Evolutionary conservation across 2,888 invertebrate genomes (phyloP).

Genomic region (Epinotia nisella): DNA sequence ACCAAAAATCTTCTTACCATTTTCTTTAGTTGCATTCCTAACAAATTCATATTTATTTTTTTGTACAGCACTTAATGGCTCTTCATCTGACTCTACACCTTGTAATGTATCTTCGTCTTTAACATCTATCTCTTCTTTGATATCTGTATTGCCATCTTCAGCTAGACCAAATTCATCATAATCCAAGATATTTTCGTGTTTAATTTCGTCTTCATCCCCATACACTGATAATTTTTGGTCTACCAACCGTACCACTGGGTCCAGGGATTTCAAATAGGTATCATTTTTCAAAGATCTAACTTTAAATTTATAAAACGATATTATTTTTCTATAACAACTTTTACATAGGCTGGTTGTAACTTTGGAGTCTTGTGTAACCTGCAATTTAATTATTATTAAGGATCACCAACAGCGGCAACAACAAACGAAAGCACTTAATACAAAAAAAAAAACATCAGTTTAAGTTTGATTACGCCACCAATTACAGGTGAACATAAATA

Average conservation of each 20-base stretch:
- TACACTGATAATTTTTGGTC: slow-evolving; percentile 49
- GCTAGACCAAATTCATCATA: slow-evolving; percentile 36
- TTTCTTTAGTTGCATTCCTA: slow-evolving; percentile 55
- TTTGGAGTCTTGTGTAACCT: slow-evolving; percentile 57
- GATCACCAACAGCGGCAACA: no score
- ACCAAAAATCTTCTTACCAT: slow-evolving; percentile 52
- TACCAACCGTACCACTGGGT: slow-evolving; percentile 30
- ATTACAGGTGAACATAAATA: no score
- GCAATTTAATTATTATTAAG: no score
- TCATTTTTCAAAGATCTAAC: slow-evolving; percentile 65
- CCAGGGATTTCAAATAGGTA: slow-evolving; percentile 56
- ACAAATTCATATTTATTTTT: slow-evolving; percentile 58
- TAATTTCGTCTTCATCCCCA: slow-evolving; percentile 41
- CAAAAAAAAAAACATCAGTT: no score
- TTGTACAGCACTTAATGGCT: slow-evolving; percentile 66
- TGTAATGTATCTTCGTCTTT: slow-evolving; percentile 43
- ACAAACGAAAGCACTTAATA: no score
- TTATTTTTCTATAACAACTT: slow-evolving; percentile 66
- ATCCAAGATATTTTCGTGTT: slow-evolving; percentile 43
- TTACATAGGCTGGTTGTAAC: slow-evolving; percentile 65
- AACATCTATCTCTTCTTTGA: slow-evolving; percentile 50
- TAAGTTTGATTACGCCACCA: no score
- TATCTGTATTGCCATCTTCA: slow-evolving; percentile 48
- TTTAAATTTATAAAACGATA: slow-evolving; percentile 69
- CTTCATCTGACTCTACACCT: slow-evolving; percentile 65